Evolutionary conservation across 1,140 invertebrate species (phyloP).

Genomic region (Zaprionus ghesquierei): DNA sequence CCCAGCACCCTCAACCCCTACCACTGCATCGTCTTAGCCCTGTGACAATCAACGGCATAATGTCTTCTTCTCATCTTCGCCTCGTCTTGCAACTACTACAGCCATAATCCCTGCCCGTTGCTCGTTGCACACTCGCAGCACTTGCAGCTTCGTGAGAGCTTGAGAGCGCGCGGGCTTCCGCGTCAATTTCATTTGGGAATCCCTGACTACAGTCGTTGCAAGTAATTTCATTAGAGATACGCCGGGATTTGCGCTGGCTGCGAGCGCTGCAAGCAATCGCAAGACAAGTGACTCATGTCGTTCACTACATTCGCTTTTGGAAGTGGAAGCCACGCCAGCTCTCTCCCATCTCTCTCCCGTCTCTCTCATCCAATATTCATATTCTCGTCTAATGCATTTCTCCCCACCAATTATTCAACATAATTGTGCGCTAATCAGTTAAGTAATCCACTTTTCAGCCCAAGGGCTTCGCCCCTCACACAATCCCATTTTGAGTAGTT

Average conservation of each 20-base stretch:
- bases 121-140: slow-evolving; percentile 31
- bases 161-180: slow-evolving; percentile 1
- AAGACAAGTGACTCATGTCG: slow-evolving; percentile 13
- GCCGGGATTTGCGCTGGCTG: slow-evolving; percentile 1
- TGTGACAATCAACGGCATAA: slow-evolving; percentile 50
- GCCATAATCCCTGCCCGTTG: not conserved
- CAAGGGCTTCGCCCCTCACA: not conserved
- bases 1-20: too few species aligned
- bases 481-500: too few species aligned
- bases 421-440: slow-evolving; percentile 46
- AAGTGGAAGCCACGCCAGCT: too few species aligned
- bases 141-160: slow-evolving; percentile 21
- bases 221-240: slow-evolving; percentile 26
- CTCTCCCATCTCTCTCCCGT: not conserved
- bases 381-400: slow-evolving; percentile 27
- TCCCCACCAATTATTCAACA: slow-evolving; percentile 38
- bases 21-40: not conserved
- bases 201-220: slow-evolving; percentile 20
- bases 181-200: slow-evolving; percentile 31
- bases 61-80: slow-evolving; percentile 41
- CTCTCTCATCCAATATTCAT: slow-evolving; percentile 21
- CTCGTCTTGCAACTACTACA: not conserved
- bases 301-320: not conserved
- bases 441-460: slow-evolving; percentile 39
- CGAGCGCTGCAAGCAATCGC: not conserved